These are phyloP conservation scores for Platysternon megacephalum DNA, from an alignment of 2,113 vertebrate species.

Conservation along the genomic window DNA sequence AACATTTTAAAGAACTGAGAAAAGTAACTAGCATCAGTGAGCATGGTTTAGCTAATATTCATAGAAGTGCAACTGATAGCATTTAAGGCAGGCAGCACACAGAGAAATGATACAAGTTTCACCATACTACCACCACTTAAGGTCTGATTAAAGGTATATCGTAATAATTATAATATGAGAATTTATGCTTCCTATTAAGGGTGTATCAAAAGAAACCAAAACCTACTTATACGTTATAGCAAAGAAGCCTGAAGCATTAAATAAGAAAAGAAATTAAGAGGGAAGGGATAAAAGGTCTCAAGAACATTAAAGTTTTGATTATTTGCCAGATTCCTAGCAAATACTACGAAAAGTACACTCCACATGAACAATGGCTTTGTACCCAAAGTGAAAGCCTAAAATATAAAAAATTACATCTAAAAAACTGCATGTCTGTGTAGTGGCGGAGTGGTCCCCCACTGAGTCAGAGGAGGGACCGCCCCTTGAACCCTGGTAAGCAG, in stretches of 20 bases:
- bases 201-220: background rate
- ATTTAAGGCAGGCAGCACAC: background rate
- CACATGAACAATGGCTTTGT: no score
- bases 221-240: background rate
- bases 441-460: no score
- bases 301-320: background rate
- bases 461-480: no score
- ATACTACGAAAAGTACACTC: no score
- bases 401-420: no score
- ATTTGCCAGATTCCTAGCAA: background rate
- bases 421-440: no score
- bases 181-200: background rate
- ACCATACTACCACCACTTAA: background rate
- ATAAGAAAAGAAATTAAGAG: background rate
- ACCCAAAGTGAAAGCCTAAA: no score
- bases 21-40: background rate
- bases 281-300: background rate
- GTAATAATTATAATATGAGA: background rate
- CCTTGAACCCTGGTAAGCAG: no score
- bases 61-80: background rate
- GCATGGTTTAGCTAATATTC: background rate
- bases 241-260: background rate
- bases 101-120: background rate
- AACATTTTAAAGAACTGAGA: background rate
- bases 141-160: background rate